Conservation (phyloP, 2,888 invertebrate genomes). For the Amblyteles armatorius region DNA sequence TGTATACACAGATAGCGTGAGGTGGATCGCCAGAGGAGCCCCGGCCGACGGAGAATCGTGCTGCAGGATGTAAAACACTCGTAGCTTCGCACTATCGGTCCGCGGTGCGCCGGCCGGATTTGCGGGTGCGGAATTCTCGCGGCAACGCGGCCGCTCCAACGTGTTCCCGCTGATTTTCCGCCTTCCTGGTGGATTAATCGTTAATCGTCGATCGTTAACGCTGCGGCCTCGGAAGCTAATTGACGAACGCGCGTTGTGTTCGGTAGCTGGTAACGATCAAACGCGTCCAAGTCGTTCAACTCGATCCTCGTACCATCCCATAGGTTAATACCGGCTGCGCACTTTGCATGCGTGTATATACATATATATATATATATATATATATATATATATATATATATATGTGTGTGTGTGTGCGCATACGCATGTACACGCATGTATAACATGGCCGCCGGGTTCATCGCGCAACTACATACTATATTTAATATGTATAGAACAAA, state of each 20-base stretch:
- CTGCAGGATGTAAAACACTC: conserved; percentile 58
- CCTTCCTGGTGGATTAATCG: conserved; percentile 61
- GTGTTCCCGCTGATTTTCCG: conserved; percentile 21
- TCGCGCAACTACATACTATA: not conserved
- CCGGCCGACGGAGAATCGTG: conserved; percentile 38
- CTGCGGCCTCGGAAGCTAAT: conserved; percentile 55
- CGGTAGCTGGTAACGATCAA: not conserved
- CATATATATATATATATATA: too few relatives aligned
- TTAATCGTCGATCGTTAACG: conserved; percentile 67
- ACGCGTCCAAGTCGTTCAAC: conserved; percentile 4
- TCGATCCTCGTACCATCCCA: not conserved
- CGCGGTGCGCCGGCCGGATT: not conserved
- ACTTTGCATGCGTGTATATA: not conserved
- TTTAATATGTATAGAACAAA: conserved; percentile 18
- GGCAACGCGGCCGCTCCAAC: not conserved
- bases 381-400: too few relatives aligned
- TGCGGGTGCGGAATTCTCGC: not conserved
- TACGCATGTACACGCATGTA: not conserved
- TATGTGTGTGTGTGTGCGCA: not conserved
- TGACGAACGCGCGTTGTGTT: conserved; percentile 54
- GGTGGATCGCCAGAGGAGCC: not conserved
- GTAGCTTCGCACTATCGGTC: conserved; percentile 36
- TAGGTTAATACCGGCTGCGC: not conserved
- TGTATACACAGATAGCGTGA: conserved; percentile 29
- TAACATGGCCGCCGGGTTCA: not conserved